Base-by-base conservation (phyloP, 35 echinoderm and acorn worm genomes). In the Ophiothrix spiculata region DNA sequence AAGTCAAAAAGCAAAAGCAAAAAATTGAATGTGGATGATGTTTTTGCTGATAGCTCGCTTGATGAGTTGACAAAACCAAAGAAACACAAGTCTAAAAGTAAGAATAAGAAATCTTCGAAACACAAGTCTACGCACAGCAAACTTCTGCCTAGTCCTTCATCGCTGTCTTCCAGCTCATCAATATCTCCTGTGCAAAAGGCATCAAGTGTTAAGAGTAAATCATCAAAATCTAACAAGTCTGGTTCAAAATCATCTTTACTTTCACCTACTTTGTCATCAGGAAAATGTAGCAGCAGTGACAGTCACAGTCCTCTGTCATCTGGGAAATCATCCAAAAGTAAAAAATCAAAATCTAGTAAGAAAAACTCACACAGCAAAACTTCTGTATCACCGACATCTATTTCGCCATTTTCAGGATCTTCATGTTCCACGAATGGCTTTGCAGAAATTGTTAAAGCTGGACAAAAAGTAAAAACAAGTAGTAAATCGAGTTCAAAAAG, bases 391-490 rank as follows among this genome's bases (percentile, higher is more conserved):
- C 23, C 60, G 1, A 69, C 60, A 69, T 15, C 60, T 49, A 69
- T 10, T 69, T 69, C 60, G 8, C 60, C 25, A n/a, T 69, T 69
- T 69, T n/a, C 60, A 15, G 29, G 25, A 12, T 15, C 8, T n/a
- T 69, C 60, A 15, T 15, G 60, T 25, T 69, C 25, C 17, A 69
- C 60, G 16, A 69, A 69, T 69, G 60, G 16, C 17, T 69, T 69
- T 69, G 60, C 82, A 32, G 73, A 86, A 37, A 86, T 69, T 86
- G 84, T 4, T 35, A 56, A 29, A 75, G 33, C 37, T 77, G 40
- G 69, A n/a, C 64, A 39, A 36, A 90, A 90, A 64, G 36, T 45
- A 4, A 90, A 90, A 84, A 36, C 78, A 80, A 90, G 82, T 64
- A 90, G 39, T 19, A 90, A 90, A 84, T 84, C 81, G n/a, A 84